Base-by-base conservation (phyloP, 2,113 vertebrate genomes). In the Chitala chitala region DNA sequence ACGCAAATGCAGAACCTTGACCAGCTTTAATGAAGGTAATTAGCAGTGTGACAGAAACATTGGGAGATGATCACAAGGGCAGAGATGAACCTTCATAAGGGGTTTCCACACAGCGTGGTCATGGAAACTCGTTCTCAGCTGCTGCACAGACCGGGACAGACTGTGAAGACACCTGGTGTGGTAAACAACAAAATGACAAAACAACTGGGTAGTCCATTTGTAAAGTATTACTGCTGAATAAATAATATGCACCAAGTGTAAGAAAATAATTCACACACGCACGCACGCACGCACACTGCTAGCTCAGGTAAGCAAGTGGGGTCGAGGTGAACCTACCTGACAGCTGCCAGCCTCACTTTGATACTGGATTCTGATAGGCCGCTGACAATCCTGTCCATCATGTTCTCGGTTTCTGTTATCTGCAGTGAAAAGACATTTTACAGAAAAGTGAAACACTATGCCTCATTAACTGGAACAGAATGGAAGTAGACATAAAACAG, bases 341-440 rank as follows among this genome's bases (percentile, higher is more conserved):
- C 97, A 36, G 97, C 96, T 75, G 97, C 94, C 88, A 99, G 89
- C 64, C 96, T 95, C 87, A 98, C 96, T 91, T 99, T 99, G 88
- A 98, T 94, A 90, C 95, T 97, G 78, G 96, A 96, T 80, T 99
- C 97, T 78, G 96, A 95, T 74, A 99, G 91, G 88, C 96, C 97
- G 73, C 94, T 99, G 77, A 99, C 97, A 81, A 99, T 98, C 72
- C 96, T 93, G 86, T 99, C 97, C 97, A 99, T 99, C 96, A 99
- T 99, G 90, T 96, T 98, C 87, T 99, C 97, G 0, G 97, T 98
- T 87, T 99, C 97, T 80, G 98, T 98, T 84, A 99, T 98, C 97
- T 99, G 89, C 29, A 51, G 87, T 64, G 77, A 78, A 81, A 74
- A 75, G 84, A 78, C 78, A 78, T 40, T 44, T 65, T 17, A 65